Conservation (phyloP, 2,797 vertebrate genomes). For the Urosaurus nigricauda region DNA sequence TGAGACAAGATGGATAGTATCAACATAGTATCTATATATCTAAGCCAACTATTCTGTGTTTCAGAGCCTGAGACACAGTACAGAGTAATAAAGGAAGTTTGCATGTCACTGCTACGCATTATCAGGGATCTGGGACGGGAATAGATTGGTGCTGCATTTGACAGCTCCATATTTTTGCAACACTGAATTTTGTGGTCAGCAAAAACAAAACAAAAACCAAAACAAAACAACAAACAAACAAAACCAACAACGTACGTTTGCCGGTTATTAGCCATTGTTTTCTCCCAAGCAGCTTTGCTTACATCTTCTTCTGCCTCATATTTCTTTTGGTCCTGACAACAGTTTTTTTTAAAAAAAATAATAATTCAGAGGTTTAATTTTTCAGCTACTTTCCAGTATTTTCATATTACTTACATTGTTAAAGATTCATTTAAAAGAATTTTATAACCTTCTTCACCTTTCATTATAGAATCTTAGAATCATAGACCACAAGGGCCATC, state of each 20-base stretch:
- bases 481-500: too few species aligned
- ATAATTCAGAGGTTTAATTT: background rate
- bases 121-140: background rate
- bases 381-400: background rate
- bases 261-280: conserved; percentile 90
- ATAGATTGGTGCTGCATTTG: background rate
- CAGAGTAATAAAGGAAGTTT: background rate
- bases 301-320: conserved; percentile 89
- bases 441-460: background rate
- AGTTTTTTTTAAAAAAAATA: conserved; percentile 8
- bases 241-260: conserved; percentile 83
- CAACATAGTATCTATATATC: background rate
- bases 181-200: background rate
- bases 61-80: background rate
- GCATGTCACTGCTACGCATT: background rate
- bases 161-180: background rate
- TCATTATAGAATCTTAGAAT: too few species aligned
- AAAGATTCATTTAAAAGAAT: background rate
- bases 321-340: conserved; percentile 90
- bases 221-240: background rate
- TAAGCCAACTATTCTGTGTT: background rate
- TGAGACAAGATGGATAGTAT: background rate
- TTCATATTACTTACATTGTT: background rate
- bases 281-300: conserved; percentile 93
- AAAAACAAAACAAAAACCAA: background rate